Evolutionary conservation across 2,888 invertebrate species (phyloP).

Genomic region (Cenopis cana): DNA sequence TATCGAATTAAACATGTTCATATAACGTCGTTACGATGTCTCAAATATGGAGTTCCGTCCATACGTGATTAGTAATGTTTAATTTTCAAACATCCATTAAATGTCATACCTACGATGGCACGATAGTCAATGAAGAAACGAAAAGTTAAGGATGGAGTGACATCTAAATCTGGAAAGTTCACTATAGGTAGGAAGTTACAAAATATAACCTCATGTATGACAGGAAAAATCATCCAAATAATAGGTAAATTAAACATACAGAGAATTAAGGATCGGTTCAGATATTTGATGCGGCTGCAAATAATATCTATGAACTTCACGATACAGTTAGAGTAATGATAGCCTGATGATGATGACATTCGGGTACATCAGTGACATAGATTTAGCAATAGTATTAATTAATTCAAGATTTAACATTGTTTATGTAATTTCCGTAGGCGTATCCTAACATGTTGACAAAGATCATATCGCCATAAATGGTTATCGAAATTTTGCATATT

Average conservation of each 20-base stretch:
- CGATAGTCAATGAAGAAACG: no score
- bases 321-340: no score
- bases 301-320: no score
- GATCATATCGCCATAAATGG: constrained; percentile 14
- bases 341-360: not conserved
- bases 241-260: no score
- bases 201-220: not conserved
- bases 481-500: constrained; percentile 28
- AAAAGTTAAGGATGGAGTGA: not conserved
- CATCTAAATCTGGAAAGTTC: not conserved
- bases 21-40: constrained; percentile 16
- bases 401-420: constrained; percentile 13
- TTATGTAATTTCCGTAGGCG: constrained; percentile 34
- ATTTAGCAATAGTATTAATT: constrained; percentile 10
- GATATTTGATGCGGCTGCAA: no score
- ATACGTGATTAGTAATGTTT: constrained; percentile 6
- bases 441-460: constrained; percentile 35
- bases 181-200: not conserved
- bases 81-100: constrained; percentile 12
- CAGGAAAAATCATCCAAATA: no score
- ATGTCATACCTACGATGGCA: not conserved
- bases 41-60: constrained; percentile 29
- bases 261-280: no score
- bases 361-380: not conserved
- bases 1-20: constrained; percentile 36